phyloP scores from a whole-genome alignment of 2,113 vertebrate species.

The Phocoena sinus region DNA sequence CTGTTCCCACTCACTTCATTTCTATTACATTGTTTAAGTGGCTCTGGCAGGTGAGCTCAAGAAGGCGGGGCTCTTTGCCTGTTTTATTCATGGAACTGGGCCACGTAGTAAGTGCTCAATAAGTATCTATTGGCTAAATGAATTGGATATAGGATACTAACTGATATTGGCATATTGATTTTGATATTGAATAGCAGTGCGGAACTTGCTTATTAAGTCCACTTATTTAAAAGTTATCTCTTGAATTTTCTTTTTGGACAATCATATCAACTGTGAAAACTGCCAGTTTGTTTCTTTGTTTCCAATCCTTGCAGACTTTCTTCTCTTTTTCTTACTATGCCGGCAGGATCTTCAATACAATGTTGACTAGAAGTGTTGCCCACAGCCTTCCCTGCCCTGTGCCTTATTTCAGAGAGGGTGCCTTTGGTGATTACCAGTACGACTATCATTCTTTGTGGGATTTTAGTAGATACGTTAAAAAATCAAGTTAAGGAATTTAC shows the following conservation, averaged over 20 bases:
- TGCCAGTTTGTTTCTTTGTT: background rate
- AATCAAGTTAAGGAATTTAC: background rate
- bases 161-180: background rate
- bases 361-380: background rate
- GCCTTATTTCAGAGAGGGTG: background rate
- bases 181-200: background rate
- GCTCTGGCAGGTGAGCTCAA: background rate
- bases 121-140: background rate
- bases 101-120: background rate
- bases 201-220: background rate
- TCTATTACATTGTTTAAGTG: background rate
- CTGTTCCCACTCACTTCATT: background rate
- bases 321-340: background rate
- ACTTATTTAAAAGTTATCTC: background rate
- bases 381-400: background rate
- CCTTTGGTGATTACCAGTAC: background rate
- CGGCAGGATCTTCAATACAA: background rate
- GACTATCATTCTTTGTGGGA: background rate
- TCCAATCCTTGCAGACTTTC: background rate
- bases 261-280: background rate
- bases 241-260: background rate
- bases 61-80: background rate
- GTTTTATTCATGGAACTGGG: background rate
- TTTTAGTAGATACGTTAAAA: conserved; percentile 2
- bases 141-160: background rate